Evolutionary conservation across 2,888 invertebrate genomes (phyloP), one percentile per base, ranked within the genome.

Genomic region (Odontomyia ornata): DNA sequence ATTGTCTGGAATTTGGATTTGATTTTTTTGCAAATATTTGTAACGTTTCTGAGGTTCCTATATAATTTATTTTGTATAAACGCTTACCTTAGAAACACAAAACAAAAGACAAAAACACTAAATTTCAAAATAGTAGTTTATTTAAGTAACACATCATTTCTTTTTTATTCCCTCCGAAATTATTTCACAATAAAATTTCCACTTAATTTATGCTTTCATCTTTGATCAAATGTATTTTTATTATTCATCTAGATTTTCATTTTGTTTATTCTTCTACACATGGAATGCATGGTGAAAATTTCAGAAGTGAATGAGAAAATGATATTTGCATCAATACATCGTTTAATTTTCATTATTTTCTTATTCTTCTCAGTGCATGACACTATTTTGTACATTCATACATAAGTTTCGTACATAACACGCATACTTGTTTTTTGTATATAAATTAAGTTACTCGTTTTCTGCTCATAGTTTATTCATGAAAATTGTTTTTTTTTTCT

Each of bases 261-360:
- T n/a, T 69, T 76, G 77, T 77, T 65, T 72, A 79, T 80, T 60
- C 69, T 81, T 81, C 82, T 86, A 83, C 85, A 85, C 85, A 86
- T 86, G 86, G 86, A 86, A 86, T 86, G 86, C 85, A 77, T 78
- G 77, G 80, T 79, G 78, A 47, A 77, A 77, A 47, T 76, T 57
- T 73, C 36, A 73, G 60, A 57, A 73, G 30, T 73, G 21, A 73
- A 46, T 25, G 73, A 36, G 57, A 73, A 57, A 73, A 57, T 57
- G 56, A 46, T 69, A 46, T 69, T 64, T 30, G 28, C 64, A 64
- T 64, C 64, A 30, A 64, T 64, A 64, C 64, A 30, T 64, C 13
- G 11, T 52, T 18, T 23, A 4, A 21, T 60, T 30, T 30, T 64
- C 25, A 15, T 21, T n/a, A 18, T 64, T 64, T 28, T 13, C 64